Conservation (phyloP, 2,797 vertebrate genomes). For the Lates japonicus region DNA sequence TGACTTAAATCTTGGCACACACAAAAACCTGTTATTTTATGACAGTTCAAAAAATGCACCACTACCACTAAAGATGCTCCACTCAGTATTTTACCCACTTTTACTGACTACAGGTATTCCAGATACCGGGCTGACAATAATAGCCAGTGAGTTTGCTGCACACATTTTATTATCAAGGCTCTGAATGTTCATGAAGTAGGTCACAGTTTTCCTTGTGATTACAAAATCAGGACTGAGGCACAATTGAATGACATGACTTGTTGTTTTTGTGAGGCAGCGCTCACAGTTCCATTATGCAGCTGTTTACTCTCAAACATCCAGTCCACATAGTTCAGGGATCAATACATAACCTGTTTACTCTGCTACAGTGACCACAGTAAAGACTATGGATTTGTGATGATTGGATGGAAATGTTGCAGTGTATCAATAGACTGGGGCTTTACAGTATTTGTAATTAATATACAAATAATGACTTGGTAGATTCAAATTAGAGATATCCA, state of each 20-base stretch:
- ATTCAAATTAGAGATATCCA: not conserved
- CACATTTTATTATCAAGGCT: not conserved
- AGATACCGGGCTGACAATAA: not conserved
- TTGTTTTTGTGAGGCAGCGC: not conserved
- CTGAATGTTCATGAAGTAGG: not conserved
- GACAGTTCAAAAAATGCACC: not conserved
- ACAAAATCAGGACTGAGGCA: not conserved
- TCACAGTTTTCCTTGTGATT: too few species aligned
- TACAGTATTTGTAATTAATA: not conserved
- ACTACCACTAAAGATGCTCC: not conserved
- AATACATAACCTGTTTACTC: not conserved
- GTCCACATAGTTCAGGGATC: not conserved
- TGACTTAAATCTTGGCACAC: not conserved
- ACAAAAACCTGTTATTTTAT: not conserved
- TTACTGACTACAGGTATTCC: too few species aligned
- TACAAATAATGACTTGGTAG: not conserved
- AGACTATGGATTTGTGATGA: not conserved
- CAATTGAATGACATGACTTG: not conserved
- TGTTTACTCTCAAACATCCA: not conserved
- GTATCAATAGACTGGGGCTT: not conserved
- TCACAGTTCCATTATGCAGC: not conserved
- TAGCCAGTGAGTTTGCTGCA: not conserved
- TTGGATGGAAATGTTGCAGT: not conserved
- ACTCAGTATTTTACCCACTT: too few species aligned
- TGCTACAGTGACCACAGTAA: not conserved